These are phyloP conservation scores for Phataginus tetradactyla DNA, from an alignment of 2,797 vertebrate species.

Conservation along the genomic window DNA sequence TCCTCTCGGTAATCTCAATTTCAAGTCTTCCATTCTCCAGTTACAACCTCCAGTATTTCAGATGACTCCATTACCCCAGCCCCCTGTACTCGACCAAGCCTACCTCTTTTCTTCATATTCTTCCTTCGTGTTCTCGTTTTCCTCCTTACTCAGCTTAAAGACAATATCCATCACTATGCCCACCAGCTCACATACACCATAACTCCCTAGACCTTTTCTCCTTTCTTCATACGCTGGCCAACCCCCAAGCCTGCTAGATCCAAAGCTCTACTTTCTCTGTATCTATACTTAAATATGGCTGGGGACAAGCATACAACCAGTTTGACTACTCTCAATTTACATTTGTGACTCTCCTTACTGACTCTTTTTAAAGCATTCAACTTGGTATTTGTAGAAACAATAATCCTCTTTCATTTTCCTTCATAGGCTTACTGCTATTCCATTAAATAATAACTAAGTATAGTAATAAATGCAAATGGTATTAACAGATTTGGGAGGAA, in stretches of 20 bases:
- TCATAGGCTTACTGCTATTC: background rate
- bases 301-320: background rate
- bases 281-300: background rate
- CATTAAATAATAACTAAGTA: background rate
- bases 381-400: background rate
- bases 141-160: background rate
- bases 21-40: background rate
- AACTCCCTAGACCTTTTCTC: background rate
- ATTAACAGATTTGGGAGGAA: background rate
- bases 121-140: background rate
- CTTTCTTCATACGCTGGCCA: background rate
- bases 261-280: background rate
- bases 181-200: background rate
- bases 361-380: constrained; percentile 33
- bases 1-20: background rate
- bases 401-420: background rate
- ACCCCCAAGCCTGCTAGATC: background rate
- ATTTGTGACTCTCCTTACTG: background rate
- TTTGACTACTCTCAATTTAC: background rate
- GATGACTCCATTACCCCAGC: background rate
- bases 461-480: background rate
- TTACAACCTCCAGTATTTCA: background rate
- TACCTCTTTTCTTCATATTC: background rate
- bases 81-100: background rate
- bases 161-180: background rate